Conservation (phyloP, 1,140 invertebrate genomes). For the Hyles euphorbiae region DNA sequence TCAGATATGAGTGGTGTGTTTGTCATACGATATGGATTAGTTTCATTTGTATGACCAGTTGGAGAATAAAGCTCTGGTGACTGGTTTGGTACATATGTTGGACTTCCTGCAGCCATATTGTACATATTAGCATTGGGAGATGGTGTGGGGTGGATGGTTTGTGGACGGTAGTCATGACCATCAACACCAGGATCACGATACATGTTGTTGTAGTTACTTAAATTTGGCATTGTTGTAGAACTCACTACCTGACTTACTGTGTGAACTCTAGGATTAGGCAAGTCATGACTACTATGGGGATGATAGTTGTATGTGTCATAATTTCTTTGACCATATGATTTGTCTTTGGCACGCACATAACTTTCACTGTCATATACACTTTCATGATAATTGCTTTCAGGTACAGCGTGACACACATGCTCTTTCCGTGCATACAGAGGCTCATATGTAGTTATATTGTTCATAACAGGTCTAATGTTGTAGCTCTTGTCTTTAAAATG, state of each 20-base stretch:
- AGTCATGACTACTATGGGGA: constrained; percentile 46
- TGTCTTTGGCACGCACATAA: constrained; percentile 62
- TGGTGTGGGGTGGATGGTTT: constrained; percentile 39
- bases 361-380: constrained; percentile 52
- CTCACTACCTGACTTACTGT: constrained; percentile 68
- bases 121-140: constrained; percentile 59
- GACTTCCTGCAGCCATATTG: constrained; percentile 48
- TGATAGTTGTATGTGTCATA: constrained; percentile 67
- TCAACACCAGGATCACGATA: constrained; percentile 43
- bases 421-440: constrained; percentile 52
- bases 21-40: constrained; percentile 68
- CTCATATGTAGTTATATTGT: constrained; percentile 45
- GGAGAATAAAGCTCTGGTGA: constrained; percentile 66
- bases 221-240: constrained; percentile 70
- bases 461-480: constrained; percentile 37
- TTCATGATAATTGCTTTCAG: constrained; percentile 53
- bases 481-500: constrained; percentile 54
- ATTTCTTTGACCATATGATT: constrained; percentile 59
- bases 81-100: constrained; percentile 61
- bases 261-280: constrained; percentile 54
- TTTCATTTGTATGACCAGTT: constrained; percentile 64
- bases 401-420: constrained; percentile 39
- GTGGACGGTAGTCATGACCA: constrained; percentile 44
- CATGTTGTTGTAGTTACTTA: constrained; percentile 59
- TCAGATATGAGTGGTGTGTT: constrained; percentile 66